Evolutionary conservation across 2,113 vertebrate species (phyloP).

Genomic region (human (Homo sapiens)): DNA sequence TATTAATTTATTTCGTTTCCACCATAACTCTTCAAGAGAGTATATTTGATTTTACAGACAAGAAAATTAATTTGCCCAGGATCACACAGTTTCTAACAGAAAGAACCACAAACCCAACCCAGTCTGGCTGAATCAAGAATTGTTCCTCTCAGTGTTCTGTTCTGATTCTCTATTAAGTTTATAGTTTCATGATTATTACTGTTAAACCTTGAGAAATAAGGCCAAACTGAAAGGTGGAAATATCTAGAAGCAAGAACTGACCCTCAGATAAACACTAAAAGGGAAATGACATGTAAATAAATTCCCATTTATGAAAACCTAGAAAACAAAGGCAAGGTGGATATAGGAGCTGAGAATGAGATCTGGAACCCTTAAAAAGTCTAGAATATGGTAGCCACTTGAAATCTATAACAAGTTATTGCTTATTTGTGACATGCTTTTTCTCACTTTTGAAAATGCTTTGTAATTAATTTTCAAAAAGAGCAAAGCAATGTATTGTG

Average conservation of each 20-base stretch:
- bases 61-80: not conserved
- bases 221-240: not conserved
- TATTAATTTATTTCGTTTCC: not conserved
- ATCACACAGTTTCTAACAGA: not conserved
- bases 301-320: not conserved
- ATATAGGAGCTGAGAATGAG: not conserved
- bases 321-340: not conserved
- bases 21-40: not conserved
- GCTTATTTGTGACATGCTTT: not conserved
- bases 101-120: not conserved
- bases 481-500: not conserved
- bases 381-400: not conserved
- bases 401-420: not conserved
- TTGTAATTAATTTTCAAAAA: not conserved
- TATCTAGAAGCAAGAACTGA: not conserved
- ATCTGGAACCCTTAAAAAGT: not conserved
- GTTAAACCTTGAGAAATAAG: not conserved
- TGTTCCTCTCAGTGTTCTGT: not conserved
- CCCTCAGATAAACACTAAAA: not conserved
- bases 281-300: not conserved
- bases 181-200: not conserved
- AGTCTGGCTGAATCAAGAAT: not conserved
- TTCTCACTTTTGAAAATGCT: not conserved
- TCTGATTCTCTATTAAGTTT: not conserved
- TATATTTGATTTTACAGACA: not conserved